phyloP scores from a whole-genome alignment of 2,797 vertebrate genomes.

The Rhinogobio ventralis region DNA sequence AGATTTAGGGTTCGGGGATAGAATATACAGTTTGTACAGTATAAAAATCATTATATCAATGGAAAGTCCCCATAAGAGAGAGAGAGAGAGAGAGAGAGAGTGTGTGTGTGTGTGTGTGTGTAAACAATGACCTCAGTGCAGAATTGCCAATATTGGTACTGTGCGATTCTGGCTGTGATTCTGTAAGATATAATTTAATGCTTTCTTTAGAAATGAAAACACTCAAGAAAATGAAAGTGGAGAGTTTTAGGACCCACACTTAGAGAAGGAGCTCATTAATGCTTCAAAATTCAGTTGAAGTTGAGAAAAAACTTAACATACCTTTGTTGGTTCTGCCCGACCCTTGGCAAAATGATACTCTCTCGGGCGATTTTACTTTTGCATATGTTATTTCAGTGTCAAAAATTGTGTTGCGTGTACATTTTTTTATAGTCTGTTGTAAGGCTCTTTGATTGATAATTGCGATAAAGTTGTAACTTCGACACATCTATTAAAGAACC shows the following conservation, averaged over 20 bases:
- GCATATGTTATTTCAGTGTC: neutral
- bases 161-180: constrained; percentile 3
- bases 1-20: no score
- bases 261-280: constrained; percentile 37
- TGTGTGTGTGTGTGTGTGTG: constrained; percentile 30
- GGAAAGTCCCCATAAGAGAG: no score
- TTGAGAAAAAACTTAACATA: constrained; percentile 31
- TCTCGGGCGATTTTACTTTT: neutral
- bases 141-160: neutral
- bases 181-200: constrained; percentile 41
- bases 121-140: neutral
- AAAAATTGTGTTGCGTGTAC: neutral
- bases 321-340: no score
- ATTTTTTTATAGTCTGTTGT: neutral
- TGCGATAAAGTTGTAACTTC: neutral
- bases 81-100: no score
- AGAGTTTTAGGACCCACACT: constrained; percentile 40
- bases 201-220: constrained; percentile 49
- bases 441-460: neutral
- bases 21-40: no score
- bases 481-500: no score
- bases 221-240: constrained; percentile 56
- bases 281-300: constrained; percentile 34
- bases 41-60: no score
- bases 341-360: constrained; percentile 14